Evolutionary conservation across 1,140 invertebrate species (phyloP), one percentile per base, ranked within the genome.

Genomic region (Melipona quadrifasciata): DNA sequence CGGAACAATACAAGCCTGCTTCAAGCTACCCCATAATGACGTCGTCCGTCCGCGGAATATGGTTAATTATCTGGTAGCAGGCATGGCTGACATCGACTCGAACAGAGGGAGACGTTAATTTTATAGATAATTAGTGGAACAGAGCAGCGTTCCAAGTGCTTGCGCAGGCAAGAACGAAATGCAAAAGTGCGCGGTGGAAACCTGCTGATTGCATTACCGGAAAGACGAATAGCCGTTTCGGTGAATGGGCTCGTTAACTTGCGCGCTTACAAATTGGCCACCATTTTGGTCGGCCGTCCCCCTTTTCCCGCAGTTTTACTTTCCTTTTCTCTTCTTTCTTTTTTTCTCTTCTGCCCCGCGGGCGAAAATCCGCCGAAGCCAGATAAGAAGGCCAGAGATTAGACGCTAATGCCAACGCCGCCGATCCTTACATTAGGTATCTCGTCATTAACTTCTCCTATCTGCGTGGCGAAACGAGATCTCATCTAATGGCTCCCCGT

Each of bases 171-270:
- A 64, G 31, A 82, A 82, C 73, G 84, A 86, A 65, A 86, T 86
- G 81, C 81, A 79, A 86, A 86, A 86, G 75, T 76, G 70, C 67
- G 81, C 81, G 12, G 27, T 61, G 76, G 31, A 80, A 84, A 84
- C 65, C 82, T 84, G 81, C 81, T 79, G 76, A 84, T 84, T 84
- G 85, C 76, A 80, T 86, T 86, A 86, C 67, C 76, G 47, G 76
- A 78, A 84, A 84, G 82, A 86, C 85, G 85, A 84, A 84, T 80
- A 57, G 85, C 75, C 82, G 76, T 77, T 79, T 84, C 75, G 70
- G 76, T 84, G 85, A 86, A 86, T 86, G 81, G 82, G 75, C 82
- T 86, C 85, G 85, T 86, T 86, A 84, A 84, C 85, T 80, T 65
- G 81, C 74, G 27, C 80, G 80, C 80, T 82, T 86, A 86, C 84